phyloP scores from a whole-genome alignment of 2,888 invertebrate species.

The Drosophila conformis region DNA sequence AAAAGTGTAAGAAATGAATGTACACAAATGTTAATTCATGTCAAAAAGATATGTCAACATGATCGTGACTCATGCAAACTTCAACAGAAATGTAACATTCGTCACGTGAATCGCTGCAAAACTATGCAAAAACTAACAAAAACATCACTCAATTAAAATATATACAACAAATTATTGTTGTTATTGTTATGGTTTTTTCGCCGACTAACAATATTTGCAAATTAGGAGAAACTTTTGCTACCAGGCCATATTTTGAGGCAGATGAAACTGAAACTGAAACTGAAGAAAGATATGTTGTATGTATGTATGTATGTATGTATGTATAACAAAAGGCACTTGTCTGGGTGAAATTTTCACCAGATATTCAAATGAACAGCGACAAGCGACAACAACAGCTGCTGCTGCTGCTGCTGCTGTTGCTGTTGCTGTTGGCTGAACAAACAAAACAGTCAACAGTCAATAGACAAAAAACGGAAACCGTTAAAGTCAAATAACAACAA shows the following conservation, averaged over 20 bases:
- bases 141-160: conserved; percentile 27
- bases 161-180: conserved; percentile 24
- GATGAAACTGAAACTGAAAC: conserved; percentile 63
- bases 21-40: not conserved
- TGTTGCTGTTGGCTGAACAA: conserved; percentile 54
- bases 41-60: conserved; percentile 4
- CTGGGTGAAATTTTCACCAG: conserved; percentile 80
- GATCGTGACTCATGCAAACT: conserved; percentile 60
- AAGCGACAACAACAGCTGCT: conserved; percentile 30
- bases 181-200: conserved; percentile 3
- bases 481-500: conserved; percentile 67
- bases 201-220: conserved; percentile 67
- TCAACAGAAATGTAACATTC: conserved; percentile 62
- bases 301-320: conserved; percentile 30
- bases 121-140: conserved; percentile 52
- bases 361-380: conserved; percentile 74
- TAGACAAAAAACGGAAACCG: conserved; percentile 79
- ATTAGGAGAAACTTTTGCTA: conserved; percentile 77
- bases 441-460: conserved; percentile 66
- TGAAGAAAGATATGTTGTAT: conserved; percentile 31
- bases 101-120: conserved; percentile 69
- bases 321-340: conserved; percentile 77
- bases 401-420: conserved; percentile 14
- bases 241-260: conserved; percentile 46
- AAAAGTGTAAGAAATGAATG: not conserved